phyloP scores from a whole-genome alignment of 2,113 vertebrate species.

The Rhegmatorhina hoffmannsi region DNA sequence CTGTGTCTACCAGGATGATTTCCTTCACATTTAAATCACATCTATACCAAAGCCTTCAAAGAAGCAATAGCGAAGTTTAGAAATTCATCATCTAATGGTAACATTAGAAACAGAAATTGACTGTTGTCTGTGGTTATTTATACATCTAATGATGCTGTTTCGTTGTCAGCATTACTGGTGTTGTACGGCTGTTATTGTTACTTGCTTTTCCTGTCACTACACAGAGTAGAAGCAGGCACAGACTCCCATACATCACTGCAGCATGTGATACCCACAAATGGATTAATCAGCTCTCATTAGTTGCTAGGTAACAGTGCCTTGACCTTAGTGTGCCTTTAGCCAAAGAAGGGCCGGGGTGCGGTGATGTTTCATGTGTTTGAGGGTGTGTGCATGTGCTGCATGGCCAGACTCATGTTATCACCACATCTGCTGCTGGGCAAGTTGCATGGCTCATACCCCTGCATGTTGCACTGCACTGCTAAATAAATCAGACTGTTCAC shows the following conservation, averaged over 20 bases:
- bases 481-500: neutral
- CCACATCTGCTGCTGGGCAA: neutral
- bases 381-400: fast-evolving
- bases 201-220: constrained; percentile 39
- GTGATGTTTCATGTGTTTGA: neutral
- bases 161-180: constrained; percentile 6
- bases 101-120: neutral
- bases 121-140: constrained; percentile 7
- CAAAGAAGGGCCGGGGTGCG: neutral
- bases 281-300: constrained; percentile 69
- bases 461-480: neutral
- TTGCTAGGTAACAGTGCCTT: constrained; percentile 66
- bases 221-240: neutral
- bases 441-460: neutral
- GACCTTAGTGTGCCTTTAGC: constrained; percentile 49
- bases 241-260: constrained; percentile 20
- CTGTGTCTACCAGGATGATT: neutral
- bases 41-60: neutral
- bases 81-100: neutral
- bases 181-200: neutral
- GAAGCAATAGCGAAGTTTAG: neutral
- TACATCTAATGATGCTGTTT: neutral
- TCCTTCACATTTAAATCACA: neutral
- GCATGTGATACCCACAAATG: constrained; percentile 35
- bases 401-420: neutral